Base-by-base conservation (phyloP, 2,888 invertebrate species). In the Caenorhabditis uteleia region DNA sequence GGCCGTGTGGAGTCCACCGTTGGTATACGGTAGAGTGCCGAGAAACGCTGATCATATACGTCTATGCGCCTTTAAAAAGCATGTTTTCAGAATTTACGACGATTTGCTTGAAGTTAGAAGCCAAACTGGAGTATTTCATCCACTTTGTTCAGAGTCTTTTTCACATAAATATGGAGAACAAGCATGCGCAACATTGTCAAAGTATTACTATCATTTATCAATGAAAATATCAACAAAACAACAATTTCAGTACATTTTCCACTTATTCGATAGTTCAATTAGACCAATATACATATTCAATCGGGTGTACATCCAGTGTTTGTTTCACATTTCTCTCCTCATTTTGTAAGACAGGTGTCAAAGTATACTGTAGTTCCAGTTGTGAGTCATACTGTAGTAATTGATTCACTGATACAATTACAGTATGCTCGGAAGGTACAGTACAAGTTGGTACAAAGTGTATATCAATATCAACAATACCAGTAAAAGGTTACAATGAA, bases 291-390 rank as follows among this genome's bases (percentile, higher is more conserved):
- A 55, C 59, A 2, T 65, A 65, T 51, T 65, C 65, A 3, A 54
- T 65, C 14, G 51, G 53, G 1, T 65, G 65, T 23, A 59, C 59
- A 0, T 20, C 54, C 18, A 43, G 45, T 1, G 18, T 56, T 12
- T 66, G 66, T 25, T 66, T 66, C 38, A 40, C 56, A 21, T 66
- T 59, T 27, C 34, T 66, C 21, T 66, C 66, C 2, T 43, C 66
- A 3, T 60, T 55, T 45, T 66, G 66, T 44, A 60, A 60, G 23
- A 50, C 50, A 16, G 66, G 66, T 2, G 42, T 66, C 23, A 47
- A 47, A 40, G 53, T 66, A 8, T 38, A 42, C 21, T 66, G 66
- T 23, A 40, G 55, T 12, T 18, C 59, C 6, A 58, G 56, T 16
- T 38, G 61, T 61, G 14, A 60, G 53, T 43, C 18, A 8, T 40